These are phyloP conservation scores for Smithornis capensis DNA, from an alignment of 2,113 vertebrate genomes.

Conservation along the genomic window DNA sequence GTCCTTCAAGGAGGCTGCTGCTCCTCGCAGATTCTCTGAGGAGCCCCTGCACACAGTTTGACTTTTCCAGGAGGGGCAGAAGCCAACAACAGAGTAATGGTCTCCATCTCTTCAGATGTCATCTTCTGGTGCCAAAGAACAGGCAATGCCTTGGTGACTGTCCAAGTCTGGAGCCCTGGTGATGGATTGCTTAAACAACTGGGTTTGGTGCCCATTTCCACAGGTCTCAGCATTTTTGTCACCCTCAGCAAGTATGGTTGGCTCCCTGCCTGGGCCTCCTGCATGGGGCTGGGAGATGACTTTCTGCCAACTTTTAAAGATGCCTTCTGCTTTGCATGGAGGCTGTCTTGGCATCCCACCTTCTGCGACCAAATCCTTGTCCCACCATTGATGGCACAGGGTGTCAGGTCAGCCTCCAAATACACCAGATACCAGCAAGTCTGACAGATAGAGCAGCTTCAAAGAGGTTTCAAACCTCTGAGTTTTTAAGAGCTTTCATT, in stretches of 20 bases:
- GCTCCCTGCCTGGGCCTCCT: not conserved
- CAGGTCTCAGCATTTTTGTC: not conserved
- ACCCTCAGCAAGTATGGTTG: not conserved
- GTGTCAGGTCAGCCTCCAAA: not conserved
- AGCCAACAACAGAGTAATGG: not conserved
- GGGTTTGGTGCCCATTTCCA: not conserved
- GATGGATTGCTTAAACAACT: not conserved
- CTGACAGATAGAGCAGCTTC: not conserved
- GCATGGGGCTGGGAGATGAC: not conserved
- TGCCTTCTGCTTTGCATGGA: fast-evolving
- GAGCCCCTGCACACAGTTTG: not conserved
- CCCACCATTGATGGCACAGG: fast-evolving
- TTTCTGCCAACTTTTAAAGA: not conserved
- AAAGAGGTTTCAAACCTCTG: not conserved
- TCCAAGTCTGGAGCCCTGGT: not conserved
- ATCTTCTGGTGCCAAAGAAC: not conserved
- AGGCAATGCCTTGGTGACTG: not conserved
- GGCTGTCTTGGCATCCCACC: not conserved
- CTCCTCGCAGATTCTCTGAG: not conserved
- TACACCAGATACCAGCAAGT: not conserved
- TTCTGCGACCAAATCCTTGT: not conserved
- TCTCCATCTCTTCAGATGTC: not conserved
- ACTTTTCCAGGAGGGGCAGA: not conserved
- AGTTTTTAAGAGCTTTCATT: not conserved
- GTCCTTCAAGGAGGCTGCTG: not conserved